Conservation (phyloP, 2,113 vertebrate genomes). For the Brachirus orientalis region DNA sequence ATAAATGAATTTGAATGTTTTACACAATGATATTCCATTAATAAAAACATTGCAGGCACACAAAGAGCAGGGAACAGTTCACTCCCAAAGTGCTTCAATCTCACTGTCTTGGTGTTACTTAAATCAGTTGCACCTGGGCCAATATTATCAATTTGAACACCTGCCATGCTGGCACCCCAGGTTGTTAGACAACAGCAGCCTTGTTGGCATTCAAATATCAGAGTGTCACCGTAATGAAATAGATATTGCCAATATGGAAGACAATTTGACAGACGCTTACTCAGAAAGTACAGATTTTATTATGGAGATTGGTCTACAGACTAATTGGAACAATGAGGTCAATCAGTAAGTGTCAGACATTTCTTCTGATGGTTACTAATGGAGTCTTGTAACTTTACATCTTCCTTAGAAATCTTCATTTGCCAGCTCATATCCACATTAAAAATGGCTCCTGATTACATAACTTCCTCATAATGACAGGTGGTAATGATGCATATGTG, state of each 20-base stretch:
- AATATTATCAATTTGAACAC: conserved; percentile 54
- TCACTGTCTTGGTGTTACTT: conserved; percentile 25
- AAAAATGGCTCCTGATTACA: background rate
- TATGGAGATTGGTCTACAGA: conserved; percentile 45
- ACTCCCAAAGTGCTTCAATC: conserved; percentile 13
- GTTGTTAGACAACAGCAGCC: conserved; percentile 41
- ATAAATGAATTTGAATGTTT: no score
- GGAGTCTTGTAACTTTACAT: background rate
- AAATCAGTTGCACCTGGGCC: conserved; percentile 54
- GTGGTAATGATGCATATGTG: conserved; percentile 39
- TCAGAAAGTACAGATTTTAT: conserved; percentile 49
- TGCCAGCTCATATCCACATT: background rate
- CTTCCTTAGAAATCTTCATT: background rate
- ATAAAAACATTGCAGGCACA: no score
- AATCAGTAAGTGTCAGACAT: conserved; percentile 32
- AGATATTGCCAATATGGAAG: conserved; percentile 51
- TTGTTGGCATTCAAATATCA: conserved; percentile 60
- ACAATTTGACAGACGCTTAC: conserved; percentile 54
- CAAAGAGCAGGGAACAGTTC: no score
- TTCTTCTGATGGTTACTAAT: conserved; percentile 6
- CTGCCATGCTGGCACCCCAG: conserved; percentile 44
- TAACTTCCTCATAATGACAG: conserved; percentile 11
- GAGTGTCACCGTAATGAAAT: conserved; percentile 52
- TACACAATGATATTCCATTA: no score
- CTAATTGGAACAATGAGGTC: conserved; percentile 48